Conservation (phyloP, 2,797 vertebrate species). For the Acomys russatus region DNA sequence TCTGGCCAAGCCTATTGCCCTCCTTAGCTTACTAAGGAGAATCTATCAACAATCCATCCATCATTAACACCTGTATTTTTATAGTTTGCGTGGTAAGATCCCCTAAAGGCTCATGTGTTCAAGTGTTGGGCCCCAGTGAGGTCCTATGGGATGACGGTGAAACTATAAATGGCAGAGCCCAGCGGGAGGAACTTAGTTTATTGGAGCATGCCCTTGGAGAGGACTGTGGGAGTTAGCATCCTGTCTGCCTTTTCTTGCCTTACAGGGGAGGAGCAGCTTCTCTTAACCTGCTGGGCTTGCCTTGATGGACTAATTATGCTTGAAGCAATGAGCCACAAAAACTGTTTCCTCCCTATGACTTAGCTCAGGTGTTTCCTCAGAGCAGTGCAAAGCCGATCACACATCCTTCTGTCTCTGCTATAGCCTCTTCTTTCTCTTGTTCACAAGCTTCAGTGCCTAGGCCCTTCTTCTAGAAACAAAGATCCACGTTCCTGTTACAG, state of each 20-base stretch:
- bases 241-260: background rate
- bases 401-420: background rate
- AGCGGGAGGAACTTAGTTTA: background rate
- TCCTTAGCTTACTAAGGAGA: background rate
- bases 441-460: background rate
- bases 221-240: too few species aligned
- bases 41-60: too few species aligned
- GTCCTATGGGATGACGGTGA: background rate
- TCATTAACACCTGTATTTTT: background rate
- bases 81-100: background rate
- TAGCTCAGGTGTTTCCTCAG: background rate
- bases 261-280: background rate
- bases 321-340: background rate
- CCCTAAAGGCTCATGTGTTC: background rate
- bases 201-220: background rate
- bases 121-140: background rate
- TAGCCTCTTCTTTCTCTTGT: background rate
- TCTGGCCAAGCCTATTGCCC: fast-evolving
- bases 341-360: background rate
- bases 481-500: background rate
- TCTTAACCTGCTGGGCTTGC: background rate
- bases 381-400: background rate
- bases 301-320: background rate
- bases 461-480: background rate
- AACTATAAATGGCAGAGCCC: background rate